Evolutionary conservation across 2,113 vertebrate genomes (phyloP), one percentile per base, ranked within the genome.

Genomic region (Lanius collurio): DNA sequence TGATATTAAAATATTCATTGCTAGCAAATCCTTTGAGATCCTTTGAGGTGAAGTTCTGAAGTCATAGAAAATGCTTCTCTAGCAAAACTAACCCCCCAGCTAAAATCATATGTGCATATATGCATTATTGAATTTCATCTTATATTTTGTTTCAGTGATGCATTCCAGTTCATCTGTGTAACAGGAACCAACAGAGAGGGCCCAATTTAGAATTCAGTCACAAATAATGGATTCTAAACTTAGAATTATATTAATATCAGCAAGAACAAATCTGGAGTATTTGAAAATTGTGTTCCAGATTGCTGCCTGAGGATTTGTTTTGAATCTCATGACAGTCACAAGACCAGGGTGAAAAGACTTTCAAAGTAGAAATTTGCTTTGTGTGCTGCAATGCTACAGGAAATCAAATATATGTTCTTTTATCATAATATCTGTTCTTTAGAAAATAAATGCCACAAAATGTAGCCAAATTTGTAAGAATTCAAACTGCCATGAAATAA

Each of bases 211-310:
- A 96, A 74, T 89, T 74, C 90, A 95, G 81, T 87, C 83, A 63
- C 94, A 96, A 96, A 97, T 79, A 92, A 96, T 90, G 81, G 87
- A 91, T 96, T 94, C 95, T 96, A 96, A 94, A 93, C 89, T 93
- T 96, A 94, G 94, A 87, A 86, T 89, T 95, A 88, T 94, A 96
- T 96, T 97, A 96, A 95, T 90, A 96, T 90, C 94, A 93, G 57
- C 85, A 92, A 94, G 89, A 96, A 94, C 86, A 93, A 94, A 94
- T 93, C 74, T 97, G 87, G 64, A 80, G 57, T 94, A 95, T 95
- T 92, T 94, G 90, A 94, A 94, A 93, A 87, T 53, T 83, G 57
- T 92, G 84, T 91, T 96, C 90, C 92, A 96, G 84, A 90, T 94
- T 91, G 89, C 90, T 96, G 95, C 93, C 94, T 92, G 94, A 90